Evolutionary conservation across 2,797 vertebrate genomes (phyloP).

Genomic region (Cichlasoma orientale): DNA sequence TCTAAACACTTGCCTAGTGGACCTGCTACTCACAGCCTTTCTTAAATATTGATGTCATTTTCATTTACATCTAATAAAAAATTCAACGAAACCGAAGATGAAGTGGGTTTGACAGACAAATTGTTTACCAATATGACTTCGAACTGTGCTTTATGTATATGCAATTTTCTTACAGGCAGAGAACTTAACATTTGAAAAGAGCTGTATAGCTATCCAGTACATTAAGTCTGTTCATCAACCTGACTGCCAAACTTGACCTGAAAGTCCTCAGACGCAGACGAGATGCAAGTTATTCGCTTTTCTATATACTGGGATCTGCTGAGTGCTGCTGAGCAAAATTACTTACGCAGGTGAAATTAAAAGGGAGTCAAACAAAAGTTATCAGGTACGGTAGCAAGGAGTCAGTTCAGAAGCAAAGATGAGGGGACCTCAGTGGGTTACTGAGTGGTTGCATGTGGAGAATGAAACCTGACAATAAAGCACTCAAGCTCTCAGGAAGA

Average conservation of each 20-base stretch:
- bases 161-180: background rate
- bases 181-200: background rate
- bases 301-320: background rate
- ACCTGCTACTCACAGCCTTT: background rate
- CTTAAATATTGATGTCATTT: constrained; percentile 35
- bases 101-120: background rate
- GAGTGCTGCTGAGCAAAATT: constrained; percentile 24
- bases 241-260: background rate
- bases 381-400: constrained; percentile 12
- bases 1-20: background rate
- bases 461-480: constrained; percentile 2
- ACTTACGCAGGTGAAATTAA: constrained; percentile 48
- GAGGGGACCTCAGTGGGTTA: constrained; percentile 18
- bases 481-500: background rate
- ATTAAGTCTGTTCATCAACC: background rate
- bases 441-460: constrained; percentile 1
- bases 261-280: background rate
- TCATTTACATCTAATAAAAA: constrained; percentile 35
- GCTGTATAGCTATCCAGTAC: too few species aligned
- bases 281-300: constrained; percentile 8
- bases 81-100: background rate
- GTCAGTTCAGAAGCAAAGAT: constrained; percentile 14
- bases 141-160: background rate
- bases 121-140: background rate
- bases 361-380: constrained; percentile 31